Evolutionary conservation across 2,113 vertebrate species (phyloP).

Genomic region (Anseranas semipalmata): DNA sequence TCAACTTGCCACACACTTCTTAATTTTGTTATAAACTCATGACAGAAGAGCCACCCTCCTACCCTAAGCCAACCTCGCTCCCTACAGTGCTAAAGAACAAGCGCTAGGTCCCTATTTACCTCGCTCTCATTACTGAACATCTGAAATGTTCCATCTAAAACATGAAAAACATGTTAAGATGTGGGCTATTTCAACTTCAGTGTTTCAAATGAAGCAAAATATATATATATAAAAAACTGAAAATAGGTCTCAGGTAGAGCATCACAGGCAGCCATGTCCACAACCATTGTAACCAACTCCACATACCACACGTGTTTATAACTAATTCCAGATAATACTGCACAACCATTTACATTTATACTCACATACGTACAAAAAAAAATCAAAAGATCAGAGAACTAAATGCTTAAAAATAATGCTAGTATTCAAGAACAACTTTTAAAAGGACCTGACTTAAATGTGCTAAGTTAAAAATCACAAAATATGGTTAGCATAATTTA

Average conservation of each 20-base stretch:
- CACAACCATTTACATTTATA: background rate
- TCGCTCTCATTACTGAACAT: background rate
- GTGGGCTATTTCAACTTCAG: background rate
- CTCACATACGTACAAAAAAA: accelerated
- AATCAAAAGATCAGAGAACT: background rate
- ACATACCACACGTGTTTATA: background rate
- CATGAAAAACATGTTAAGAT: background rate
- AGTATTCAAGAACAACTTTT: background rate
- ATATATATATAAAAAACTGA: background rate
- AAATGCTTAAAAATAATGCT: background rate
- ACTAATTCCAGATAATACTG: background rate
- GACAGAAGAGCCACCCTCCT: background rate
- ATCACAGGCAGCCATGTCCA: background rate
- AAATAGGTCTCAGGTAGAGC: background rate
- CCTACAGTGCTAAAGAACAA: background rate
- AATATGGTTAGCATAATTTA: background rate
- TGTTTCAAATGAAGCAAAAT: background rate
- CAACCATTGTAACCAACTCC: background rate
- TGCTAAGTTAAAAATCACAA: background rate
- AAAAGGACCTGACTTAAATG: background rate
- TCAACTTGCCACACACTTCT: background rate
- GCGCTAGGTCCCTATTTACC: background rate
- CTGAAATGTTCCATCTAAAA: background rate
- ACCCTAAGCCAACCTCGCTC: accelerated
- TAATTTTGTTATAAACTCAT: background rate